A percentile compares a stretch with the other conserved stretches of the same genome.
Evolutionary conservation across 1,140 invertebrate species (phyloP).

Genomic region (Eciton burchellii): DNA sequence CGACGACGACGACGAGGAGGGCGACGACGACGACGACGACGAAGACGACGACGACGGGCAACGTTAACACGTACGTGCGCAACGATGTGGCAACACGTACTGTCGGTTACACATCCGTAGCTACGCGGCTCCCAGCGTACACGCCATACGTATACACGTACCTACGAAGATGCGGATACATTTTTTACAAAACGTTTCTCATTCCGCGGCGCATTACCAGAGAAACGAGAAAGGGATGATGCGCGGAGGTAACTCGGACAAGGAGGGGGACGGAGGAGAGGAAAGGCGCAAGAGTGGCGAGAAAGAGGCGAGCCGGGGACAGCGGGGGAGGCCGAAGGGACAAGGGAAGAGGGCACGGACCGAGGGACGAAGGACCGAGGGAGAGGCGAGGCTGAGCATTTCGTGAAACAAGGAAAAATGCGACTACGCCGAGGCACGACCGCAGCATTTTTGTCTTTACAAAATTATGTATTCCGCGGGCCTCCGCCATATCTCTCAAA

Average conservation of each 20-base stretch:
- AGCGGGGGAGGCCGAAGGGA: constrained; percentile 48
- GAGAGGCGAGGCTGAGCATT: constrained; percentile 81
- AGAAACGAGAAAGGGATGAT: constrained; percentile 77
- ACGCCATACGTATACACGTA: constrained; percentile 47
- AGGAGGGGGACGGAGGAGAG: constrained; percentile 62
- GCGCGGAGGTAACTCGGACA: constrained; percentile 70
- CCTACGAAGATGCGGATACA: constrained; percentile 81
- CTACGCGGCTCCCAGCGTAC: constrained; percentile 32
- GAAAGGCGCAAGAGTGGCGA: constrained; percentile 55
- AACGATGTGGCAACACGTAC: constrained; percentile 59
- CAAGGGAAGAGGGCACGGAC: constrained; percentile 53
- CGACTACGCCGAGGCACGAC: constrained; percentile 83
- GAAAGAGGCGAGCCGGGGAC: constrained; percentile 35
- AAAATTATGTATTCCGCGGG: constrained; percentile 86
- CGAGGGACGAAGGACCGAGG: constrained; percentile 64
- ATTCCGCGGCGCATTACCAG: constrained; percentile 82
- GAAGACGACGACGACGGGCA: background rate
- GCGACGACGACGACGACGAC: too few relatives aligned
- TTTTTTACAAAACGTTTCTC: constrained; percentile 85
- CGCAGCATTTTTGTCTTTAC: constrained; percentile 86
- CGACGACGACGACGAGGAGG: background rate
- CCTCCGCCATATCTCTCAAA: constrained; percentile 86
- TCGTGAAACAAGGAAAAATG: constrained; percentile 86
- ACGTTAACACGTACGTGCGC: constrained; percentile 62
- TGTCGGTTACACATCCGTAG: constrained; percentile 54